Evolutionary conservation across 2,797 vertebrate genomes (phyloP).

Genomic region (Acipenser ruthenus): DNA sequence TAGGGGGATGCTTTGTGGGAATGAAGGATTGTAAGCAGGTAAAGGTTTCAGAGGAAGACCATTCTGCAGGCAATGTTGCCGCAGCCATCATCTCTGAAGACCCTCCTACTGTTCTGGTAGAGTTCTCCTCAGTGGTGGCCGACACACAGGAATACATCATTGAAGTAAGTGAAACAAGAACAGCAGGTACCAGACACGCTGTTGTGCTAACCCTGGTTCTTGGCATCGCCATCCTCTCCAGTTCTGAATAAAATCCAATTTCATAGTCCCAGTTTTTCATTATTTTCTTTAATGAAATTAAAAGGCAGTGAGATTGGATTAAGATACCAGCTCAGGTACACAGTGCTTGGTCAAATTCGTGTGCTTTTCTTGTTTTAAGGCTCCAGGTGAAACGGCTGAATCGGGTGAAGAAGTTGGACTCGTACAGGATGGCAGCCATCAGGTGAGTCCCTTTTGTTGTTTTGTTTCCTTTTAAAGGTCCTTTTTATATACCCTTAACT

Average conservation of each 20-base stretch:
- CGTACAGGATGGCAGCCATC: slow-evolving; percentile 49
- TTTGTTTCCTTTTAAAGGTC: not conserved
- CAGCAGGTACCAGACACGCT: no score
- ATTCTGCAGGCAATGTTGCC: slow-evolving; percentile 51
- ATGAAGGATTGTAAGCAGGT: slow-evolving; percentile 63
- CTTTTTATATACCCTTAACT: not conserved
- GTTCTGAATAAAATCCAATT: not conserved
- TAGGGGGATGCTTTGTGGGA: slow-evolving; percentile 76
- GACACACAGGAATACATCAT: slow-evolving; percentile 98
- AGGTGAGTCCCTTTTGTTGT: slow-evolving; percentile 34
- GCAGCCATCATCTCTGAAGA: slow-evolving; percentile 74
- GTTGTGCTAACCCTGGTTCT: no score
- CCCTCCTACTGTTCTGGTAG: slow-evolving; percentile 86
- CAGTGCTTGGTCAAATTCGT: not conserved
- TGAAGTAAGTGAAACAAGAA: slow-evolving; percentile 56
- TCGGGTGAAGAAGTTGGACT: slow-evolving; percentile 49
- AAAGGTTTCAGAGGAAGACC: slow-evolving; percentile 57
- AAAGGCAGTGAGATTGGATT: no score
- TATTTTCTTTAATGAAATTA: no score
- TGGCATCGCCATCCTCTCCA: not conserved
- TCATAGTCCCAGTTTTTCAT: not conserved
- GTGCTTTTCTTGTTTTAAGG: slow-evolving; percentile 29
- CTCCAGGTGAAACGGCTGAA: slow-evolving; percentile 45
- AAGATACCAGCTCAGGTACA: no score
- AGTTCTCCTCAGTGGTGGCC: slow-evolving; percentile 93